Evolutionary conservation across 2,113 vertebrate genomes (phyloP), one percentile per base, ranked within the genome.

Genomic region (Nannobrachium achirus): DNA sequence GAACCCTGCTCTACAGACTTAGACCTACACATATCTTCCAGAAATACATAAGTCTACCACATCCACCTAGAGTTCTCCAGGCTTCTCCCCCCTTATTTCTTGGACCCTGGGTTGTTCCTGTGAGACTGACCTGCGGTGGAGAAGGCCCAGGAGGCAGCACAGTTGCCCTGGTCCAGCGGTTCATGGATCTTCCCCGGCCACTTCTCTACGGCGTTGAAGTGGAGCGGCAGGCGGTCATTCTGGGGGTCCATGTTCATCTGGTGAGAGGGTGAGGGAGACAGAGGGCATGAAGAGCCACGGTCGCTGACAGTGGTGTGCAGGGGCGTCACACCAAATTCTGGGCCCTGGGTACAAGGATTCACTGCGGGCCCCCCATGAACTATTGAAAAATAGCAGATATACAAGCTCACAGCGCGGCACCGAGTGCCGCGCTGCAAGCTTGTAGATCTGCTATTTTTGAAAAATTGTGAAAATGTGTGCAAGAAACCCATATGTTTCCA

Each of bases 121-220:
- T 11, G 15, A 13, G 42, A 13, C 80, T 48, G 83, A 98, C 97
- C 95, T 18, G 97, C 96, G 0, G 97, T 99, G 69, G 97, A 99
- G 79, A 99, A 99, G 2, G 97, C 97, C 97, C 97, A 98, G 60
- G 97, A 99, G 0, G 96, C 97, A 0, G 95, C 96, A 7, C 97
- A 99, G 88, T 99, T 96, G 19, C 98, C 97, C 88, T 99, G 98
- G 86, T 99, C 98, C 44, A 98, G 81, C 0, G 98, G 98, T 60
- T 96, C 93, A 0, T 99, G 98, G 80, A 99, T 96, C 90, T 98
- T 92, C 51, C 96, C 95, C 0, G 96, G 94, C 97, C 98, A 99
- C 67, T 98, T 98, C 0, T 94, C 70, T 0, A 90, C 91, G 3
- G 98, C 96, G 0, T 95, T 95, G 7, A 99, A 99, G 84, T 93